Conservation (phyloP, 2,888 invertebrate genomes). For the Adelphocoris suturalis region DNA sequence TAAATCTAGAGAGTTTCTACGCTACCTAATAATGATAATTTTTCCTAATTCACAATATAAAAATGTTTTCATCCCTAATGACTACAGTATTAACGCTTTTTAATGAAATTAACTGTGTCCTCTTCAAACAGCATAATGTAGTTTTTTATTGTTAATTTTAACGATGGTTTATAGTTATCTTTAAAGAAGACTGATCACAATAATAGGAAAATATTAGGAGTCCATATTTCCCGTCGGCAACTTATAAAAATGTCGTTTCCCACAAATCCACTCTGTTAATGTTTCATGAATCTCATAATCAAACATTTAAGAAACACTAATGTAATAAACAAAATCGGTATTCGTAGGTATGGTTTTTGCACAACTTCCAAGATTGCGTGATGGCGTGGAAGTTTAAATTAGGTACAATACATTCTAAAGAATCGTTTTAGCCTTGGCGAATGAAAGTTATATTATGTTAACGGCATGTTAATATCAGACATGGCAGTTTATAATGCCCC, state of each 20-base stretch:
- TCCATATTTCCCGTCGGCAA: not conserved
- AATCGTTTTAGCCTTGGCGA: not conserved
- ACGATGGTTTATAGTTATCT: slow-evolving; percentile 42
- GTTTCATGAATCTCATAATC: slow-evolving; percentile 40
- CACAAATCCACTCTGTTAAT: not conserved
- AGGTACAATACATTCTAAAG: not conserved
- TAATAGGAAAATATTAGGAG: slow-evolving; percentile 44
- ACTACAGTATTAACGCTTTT: slow-evolving; percentile 48
- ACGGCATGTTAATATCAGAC: not conserved
- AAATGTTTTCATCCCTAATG: slow-evolving; percentile 2
- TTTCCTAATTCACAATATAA: slow-evolving; percentile 17
- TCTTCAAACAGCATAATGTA: not conserved
- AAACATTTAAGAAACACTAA: slow-evolving; percentile 1
- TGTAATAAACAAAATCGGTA: slow-evolving; percentile 28
- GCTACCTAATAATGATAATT: slow-evolving; percentile 33
- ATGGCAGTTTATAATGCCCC: not conserved
- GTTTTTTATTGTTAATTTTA: slow-evolving; percentile 29
- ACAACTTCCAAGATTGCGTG: not conserved
- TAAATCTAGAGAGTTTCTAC: slow-evolving; percentile 8
- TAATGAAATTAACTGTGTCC: slow-evolving; percentile 35
- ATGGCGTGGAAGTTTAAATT: not conserved
- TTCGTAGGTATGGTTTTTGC: not conserved
- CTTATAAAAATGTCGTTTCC: slow-evolving; percentile 22
- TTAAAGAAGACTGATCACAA: slow-evolving; percentile 60
- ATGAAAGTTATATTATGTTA: not conserved